Percentiles rank a stretch among this genome's conserved stretches.
Conservation (phyloP, 2,888 invertebrate genomes). For the Xylota sylvarum region DNA sequence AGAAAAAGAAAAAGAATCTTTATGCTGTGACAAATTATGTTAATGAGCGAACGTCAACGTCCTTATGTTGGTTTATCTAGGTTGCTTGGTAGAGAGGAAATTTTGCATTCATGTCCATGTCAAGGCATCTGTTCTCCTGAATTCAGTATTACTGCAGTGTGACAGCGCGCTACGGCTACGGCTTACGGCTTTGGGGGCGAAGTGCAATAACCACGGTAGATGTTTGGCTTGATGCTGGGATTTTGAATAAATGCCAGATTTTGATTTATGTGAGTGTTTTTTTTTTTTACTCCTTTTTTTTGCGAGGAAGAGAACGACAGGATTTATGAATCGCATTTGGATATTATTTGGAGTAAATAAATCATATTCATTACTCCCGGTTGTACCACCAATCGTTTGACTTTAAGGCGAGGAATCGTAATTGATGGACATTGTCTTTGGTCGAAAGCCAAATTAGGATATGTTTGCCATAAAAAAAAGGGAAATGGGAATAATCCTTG, state of each 20-base stretch:
- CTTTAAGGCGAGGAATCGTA: conserved; percentile 13
- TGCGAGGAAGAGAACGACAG: conserved; percentile 20
- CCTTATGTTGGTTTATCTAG: conserved; percentile 73
- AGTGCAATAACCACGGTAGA: conserved; percentile 52
- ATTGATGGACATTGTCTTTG: conserved; percentile 44
- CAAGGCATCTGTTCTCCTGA: conserved; percentile 73
- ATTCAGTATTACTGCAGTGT: conserved; percentile 63
- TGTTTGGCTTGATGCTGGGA: conserved; percentile 49
- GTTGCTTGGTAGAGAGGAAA: conserved; percentile 61
- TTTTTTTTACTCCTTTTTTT: conserved; percentile 15
- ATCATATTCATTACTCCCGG: conserved; percentile 69
- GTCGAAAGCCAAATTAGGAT: conserved; percentile 19
- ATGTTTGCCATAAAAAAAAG: neutral
- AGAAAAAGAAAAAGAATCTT: conserved; percentile 47
- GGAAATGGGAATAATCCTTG: too few species aligned
- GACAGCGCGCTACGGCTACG: conserved; percentile 9
- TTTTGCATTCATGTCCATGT: conserved; percentile 76
- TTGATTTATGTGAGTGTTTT: conserved; percentile 64
- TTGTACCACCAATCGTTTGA: conserved; percentile 54
- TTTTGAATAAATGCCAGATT: conserved; percentile 76
- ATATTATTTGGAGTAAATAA: conserved; percentile 60
- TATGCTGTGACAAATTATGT: conserved; percentile 76
- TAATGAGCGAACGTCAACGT: conserved; percentile 77
- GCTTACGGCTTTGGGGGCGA: conserved; percentile 23
- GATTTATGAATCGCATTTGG: conserved; percentile 74